Conservation (phyloP, 2,888 invertebrate species). For the Lochmaea crataegi region DNA sequence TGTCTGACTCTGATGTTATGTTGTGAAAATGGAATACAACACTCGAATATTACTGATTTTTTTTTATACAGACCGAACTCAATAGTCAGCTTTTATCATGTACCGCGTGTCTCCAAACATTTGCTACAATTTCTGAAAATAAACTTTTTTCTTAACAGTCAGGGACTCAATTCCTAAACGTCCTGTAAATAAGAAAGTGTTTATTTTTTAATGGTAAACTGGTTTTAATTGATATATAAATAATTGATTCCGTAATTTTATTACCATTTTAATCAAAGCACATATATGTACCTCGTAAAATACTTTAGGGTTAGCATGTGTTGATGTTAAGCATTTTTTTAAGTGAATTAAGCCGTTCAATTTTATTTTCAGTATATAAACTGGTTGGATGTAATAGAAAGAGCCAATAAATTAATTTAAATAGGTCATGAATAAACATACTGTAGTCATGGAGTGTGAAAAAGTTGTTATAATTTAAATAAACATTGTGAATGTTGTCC, state of each 20-base stretch:
- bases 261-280: too few species aligned
- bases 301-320: background rate
- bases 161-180: too few species aligned
- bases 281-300: too few species aligned
- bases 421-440: constrained; percentile 39
- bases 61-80: constrained; percentile 12
- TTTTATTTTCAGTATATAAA: constrained; percentile 37
- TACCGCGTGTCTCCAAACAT: too few species aligned
- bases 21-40: constrained; percentile 60
- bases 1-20: constrained; percentile 47
- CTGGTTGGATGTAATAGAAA: constrained; percentile 34
- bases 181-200: too few species aligned
- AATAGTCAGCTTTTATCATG: too few species aligned
- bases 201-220: too few species aligned
- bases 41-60: constrained; percentile 46
- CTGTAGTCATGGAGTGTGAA: constrained; percentile 26
- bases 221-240: too few species aligned
- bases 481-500: constrained; percentile 32
- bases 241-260: too few species aligned
- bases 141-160: too few species aligned
- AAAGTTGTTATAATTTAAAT: constrained; percentile 41
- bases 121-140: too few species aligned
- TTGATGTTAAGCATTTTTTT: constrained; percentile 25
- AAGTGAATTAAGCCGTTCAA: constrained; percentile 37
- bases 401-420: constrained; percentile 38